Evolutionary conservation across 2,113 vertebrate genomes (phyloP), one percentile per base, ranked within the genome.

Genomic region (Hystrix cristata): DNA sequence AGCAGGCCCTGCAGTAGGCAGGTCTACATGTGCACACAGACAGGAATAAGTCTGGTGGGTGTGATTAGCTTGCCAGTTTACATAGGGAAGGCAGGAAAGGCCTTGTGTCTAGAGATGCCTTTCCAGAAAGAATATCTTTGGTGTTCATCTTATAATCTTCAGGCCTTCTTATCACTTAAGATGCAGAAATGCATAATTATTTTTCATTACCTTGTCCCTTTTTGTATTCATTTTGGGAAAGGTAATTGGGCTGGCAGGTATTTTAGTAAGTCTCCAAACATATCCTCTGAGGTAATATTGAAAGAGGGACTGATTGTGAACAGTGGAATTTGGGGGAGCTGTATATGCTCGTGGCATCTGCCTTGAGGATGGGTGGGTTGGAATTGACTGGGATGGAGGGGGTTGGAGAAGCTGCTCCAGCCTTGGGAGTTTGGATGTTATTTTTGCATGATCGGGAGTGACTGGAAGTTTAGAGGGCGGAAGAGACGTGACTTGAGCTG

Each of bases 201-300:
- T 92, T 95, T 92, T 87, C 78, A 72, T 88, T 31, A 76, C 59
- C 38, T 64, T 90, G 10, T 87, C 80, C 65, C 51, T 62, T 81
- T 87, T 84, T 25, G 51, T 23, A 7, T 78, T 95, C 65, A 82
- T 71, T 96, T 57, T 95, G 90, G 91, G 48, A 78, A 92, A 94
- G 48, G 91, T 92, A 81, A 91, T 81, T 94, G 76, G 25, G 34
- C 16, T n/a, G 23, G 18, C 31, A 25, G 25, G 16, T 5, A 59
- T 43, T 59, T 91, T 29, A n/a, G 0, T 74, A 69, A 23, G 57
- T n/a, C 46, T 72, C 65, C 60, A 31, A 23, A 19, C 34, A 3
- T 13, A 38, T n/a, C 62, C 46, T 34, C 7, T 55, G n/a, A 23
- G 29, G 38, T 38, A 38, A 38, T 38, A 38, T 38, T 38, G 38